These are phyloP conservation scores for Pteria penguin DNA, from an alignment of 2,888 invertebrate genomes.

Conservation along the genomic window DNA sequence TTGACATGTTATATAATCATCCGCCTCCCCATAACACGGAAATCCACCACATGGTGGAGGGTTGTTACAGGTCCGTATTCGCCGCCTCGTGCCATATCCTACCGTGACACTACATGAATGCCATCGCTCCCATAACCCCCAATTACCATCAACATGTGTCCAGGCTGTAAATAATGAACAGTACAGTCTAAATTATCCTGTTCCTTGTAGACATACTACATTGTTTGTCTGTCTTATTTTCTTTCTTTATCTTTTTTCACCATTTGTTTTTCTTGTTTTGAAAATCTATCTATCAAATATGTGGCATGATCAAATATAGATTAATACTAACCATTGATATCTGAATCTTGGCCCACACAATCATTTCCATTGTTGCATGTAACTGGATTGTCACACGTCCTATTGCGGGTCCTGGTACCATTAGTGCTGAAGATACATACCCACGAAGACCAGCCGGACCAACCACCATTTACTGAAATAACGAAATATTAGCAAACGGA, in stretches of 20 bases:
- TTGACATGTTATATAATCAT: not conserved
- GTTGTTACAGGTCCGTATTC: constrained; percentile 2
- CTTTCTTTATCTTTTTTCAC: no score
- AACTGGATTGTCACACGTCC: not conserved
- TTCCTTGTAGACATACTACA: no score
- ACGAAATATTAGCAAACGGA: no score
- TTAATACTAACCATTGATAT: no score
- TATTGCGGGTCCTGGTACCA: not conserved
- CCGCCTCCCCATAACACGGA: not conserved
- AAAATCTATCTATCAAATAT: no score
- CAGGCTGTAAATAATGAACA: no score
- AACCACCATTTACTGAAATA: not conserved
- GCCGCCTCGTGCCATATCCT: not conserved
- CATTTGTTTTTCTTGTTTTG: no score
- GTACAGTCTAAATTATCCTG: no score
- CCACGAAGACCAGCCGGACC: not conserved
- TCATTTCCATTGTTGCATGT: not conserved
- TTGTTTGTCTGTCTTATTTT: no score
- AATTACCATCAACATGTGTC: constrained; percentile 4
- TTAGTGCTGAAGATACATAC: not conserved
- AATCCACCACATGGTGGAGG: constrained; percentile 27
- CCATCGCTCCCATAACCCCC: not conserved
- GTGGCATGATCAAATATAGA: no score
- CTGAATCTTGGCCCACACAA: no score
- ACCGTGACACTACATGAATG: not conserved